Percentiles rank a stretch among this genome's conserved stretches.
Conservation (phyloP, 1,140 invertebrate species). For the Brachionus rubens region DNA sequence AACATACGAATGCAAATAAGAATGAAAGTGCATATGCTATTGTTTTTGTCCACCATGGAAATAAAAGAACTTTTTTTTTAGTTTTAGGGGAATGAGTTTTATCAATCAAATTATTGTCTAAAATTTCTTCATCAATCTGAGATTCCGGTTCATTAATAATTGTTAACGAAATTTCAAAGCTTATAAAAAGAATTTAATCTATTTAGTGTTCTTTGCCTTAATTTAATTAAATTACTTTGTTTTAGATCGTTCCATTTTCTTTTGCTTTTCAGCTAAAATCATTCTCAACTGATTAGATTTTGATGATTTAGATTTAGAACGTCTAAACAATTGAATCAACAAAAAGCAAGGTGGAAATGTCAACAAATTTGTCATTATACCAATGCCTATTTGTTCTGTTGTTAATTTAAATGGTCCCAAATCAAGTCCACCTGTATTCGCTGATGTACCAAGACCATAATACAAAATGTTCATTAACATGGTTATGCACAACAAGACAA, state of each 20-base stretch:
- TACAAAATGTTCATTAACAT: constrained; percentile 66
- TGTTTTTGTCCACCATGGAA: constrained; percentile 63
- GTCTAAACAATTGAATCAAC: constrained; percentile 15
- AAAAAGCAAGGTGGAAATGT: constrained; percentile 14
- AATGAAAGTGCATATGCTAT: constrained; percentile 63
- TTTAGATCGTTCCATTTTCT: too few relatives aligned
- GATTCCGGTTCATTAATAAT: too few relatives aligned
- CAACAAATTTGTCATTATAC: constrained; percentile 17
- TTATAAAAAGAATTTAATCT: too few relatives aligned
- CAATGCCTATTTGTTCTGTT: constrained; percentile 57
- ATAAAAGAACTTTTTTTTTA: constrained; percentile 49
- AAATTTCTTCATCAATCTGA: background rate
- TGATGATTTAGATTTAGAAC: background rate
- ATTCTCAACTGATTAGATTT: background rate
- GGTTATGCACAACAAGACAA: constrained; percentile 63
- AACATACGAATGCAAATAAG: constrained; percentile 58
- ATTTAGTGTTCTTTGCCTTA: too few relatives aligned
- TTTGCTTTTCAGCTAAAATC: too few relatives aligned
- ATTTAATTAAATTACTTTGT: too few relatives aligned
- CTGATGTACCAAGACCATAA: constrained; percentile 56
- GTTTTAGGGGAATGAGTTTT: constrained; percentile 47
- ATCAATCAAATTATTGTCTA: too few relatives aligned
- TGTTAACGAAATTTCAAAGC: too few relatives aligned
- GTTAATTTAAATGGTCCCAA: constrained; percentile 62
- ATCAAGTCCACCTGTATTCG: constrained; percentile 52